Evolutionary conservation across 2,797 vertebrate species (phyloP).

Genomic region (Myotis myotis): DNA sequence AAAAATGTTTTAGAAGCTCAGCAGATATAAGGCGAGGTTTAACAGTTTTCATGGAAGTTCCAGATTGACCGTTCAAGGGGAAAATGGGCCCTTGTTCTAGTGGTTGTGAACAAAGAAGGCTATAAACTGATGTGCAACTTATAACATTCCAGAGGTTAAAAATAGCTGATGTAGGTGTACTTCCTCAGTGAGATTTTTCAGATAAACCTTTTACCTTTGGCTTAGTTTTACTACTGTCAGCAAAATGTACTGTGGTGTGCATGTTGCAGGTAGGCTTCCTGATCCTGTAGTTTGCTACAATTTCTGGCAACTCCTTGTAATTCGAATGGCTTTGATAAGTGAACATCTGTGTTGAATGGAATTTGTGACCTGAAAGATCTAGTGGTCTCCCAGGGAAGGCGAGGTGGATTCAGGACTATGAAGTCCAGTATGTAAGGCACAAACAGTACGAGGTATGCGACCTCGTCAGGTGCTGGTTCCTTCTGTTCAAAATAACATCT

Average conservation of each 20-base stretch:
- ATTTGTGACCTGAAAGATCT: not conserved
- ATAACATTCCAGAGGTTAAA: constrained; percentile 61
- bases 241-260: not conserved
- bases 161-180: not conserved
- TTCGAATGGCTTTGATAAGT: not conserved
- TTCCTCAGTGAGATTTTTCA: constrained; percentile 15
- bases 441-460: not conserved
- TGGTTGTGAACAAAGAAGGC: constrained; percentile 22
- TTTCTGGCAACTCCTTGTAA: constrained; percentile 23
- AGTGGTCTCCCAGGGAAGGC: not conserved
- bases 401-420: not conserved
- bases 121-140: constrained; percentile 10
- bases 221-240: constrained; percentile 49
- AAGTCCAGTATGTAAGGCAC: not conserved
- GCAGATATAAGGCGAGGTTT: constrained; percentile 30
- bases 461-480: not conserved
- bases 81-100: constrained; percentile 34
- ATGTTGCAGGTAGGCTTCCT: not conserved
- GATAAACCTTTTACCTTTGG: constrained; percentile 52
- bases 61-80: constrained; percentile 18
- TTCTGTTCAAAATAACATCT: not conserved
- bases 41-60: constrained; percentile 24
- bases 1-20: constrained; percentile 34
- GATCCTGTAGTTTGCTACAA: not conserved
- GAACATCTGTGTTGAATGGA: not conserved